phyloP scores from a whole-genome alignment of 2,797 vertebrate species.

The Chaunax sp. region DNA sequence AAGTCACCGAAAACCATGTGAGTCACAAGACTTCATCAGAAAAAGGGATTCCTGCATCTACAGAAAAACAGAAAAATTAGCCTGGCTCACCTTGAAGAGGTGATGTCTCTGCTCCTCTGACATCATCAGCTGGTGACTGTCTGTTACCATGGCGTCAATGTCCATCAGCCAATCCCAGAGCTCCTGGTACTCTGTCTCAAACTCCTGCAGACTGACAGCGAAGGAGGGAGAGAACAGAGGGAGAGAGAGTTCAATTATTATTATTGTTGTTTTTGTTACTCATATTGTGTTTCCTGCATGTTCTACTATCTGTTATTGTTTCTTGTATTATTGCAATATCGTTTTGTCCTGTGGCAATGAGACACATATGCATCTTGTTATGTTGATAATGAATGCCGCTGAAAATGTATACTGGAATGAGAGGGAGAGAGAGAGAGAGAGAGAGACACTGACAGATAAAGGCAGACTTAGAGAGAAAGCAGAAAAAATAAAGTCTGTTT shows the following conservation, averaged over 20 bases:
- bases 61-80: background rate
- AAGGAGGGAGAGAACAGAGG: background rate
- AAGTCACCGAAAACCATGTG: too few species aligned
- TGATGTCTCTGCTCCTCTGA: conserved; percentile 97
- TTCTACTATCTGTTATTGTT: conserved; percentile 13
- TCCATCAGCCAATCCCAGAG: conserved; percentile 99
- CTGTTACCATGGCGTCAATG: conserved; percentile 96
- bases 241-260: conserved; percentile 7
- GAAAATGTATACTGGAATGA: conserved; percentile 16
- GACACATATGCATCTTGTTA: conserved; percentile 10
- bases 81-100: conserved; percentile 91
- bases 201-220: conserved; percentile 91
- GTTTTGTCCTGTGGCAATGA: conserved; percentile 29
- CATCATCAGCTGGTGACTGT: conserved; percentile 98
- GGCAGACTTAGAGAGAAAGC: background rate
- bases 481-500: too few species aligned
- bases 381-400: conserved; percentile 24
- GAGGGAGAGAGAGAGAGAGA: conserved; percentile 29
- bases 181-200: conserved; percentile 95
- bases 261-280: conserved; percentile 2
- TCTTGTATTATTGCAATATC: conserved; percentile 10
- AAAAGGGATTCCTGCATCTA: background rate
- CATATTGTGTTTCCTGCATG: background rate
- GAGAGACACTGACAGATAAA: conserved; percentile 21
- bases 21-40: too few species aligned